phyloP scores from a whole-genome alignment of 2,797 vertebrate species.

The Microctenopoma steveboyesi region DNA sequence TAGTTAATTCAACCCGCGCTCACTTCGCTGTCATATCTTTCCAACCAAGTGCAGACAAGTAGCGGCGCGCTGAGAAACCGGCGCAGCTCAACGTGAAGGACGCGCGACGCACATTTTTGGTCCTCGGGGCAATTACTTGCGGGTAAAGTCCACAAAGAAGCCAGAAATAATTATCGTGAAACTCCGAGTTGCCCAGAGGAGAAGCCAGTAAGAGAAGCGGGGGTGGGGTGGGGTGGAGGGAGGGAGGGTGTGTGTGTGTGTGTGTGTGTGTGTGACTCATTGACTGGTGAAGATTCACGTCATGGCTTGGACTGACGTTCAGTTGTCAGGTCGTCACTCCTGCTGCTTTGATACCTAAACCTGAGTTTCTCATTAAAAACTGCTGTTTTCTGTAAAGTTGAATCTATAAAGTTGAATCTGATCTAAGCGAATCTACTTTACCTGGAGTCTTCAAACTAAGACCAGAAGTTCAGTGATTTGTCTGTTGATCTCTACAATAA shows the following conservation, averaged over 20 bases:
- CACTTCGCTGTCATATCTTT: slow-evolving; percentile 5
- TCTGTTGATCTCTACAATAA: no score
- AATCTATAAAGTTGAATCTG: no score
- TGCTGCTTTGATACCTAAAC: slow-evolving; percentile 7
- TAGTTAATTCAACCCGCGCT: background rate
- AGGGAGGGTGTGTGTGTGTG: background rate
- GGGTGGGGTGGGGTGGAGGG: background rate
- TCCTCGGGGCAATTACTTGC: background rate
- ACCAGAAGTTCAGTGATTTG: no score
- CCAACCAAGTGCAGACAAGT: slow-evolving; percentile 19
- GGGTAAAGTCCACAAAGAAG: slow-evolving; percentile 4
- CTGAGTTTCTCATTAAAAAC: no score
- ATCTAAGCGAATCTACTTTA: no score
- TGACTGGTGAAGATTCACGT: slow-evolving; percentile 21
- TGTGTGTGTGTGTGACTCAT: background rate
- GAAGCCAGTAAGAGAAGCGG: slow-evolving; percentile 6
- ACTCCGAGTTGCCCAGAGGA: slow-evolving; percentile 18
- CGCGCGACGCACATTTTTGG: background rate
- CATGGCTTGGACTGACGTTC: slow-evolving; percentile 24
- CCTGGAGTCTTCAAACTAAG: no score
- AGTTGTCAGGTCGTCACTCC: slow-evolving; percentile 14
- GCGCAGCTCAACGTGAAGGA: slow-evolving; percentile 13
- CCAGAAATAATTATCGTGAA: background rate
- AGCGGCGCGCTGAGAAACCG: slow-evolving; percentile 1
- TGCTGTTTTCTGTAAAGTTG: no score